phyloP scores from a whole-genome alignment of 2,797 vertebrate genomes.

The Eulemur mongoz region DNA sequence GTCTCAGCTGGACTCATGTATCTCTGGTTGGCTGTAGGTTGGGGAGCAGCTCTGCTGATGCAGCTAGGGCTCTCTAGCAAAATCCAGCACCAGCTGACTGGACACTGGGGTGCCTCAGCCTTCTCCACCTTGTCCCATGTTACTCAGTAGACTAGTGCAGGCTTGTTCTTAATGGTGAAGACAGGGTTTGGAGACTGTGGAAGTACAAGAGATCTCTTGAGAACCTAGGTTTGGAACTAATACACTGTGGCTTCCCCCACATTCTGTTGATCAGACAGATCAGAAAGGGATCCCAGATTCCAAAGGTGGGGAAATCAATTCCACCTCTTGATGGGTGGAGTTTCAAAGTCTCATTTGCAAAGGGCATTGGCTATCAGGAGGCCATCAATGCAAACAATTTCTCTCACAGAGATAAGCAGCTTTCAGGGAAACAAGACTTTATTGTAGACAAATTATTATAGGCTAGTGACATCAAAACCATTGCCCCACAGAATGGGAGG shows the following conservation, averaged over 20 bases:
- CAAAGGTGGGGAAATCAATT: neutral
- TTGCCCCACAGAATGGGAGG: neutral
- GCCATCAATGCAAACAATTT: neutral
- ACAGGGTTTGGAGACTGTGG: neutral
- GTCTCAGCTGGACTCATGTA: neutral
- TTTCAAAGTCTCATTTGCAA: neutral
- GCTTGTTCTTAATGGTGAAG: neutral
- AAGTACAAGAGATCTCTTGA: neutral
- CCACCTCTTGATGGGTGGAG: neutral
- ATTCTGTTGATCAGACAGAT: neutral
- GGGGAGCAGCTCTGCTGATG: neutral
- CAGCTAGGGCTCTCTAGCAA: neutral
- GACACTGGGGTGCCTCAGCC: neutral
- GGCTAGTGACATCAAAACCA: neutral
- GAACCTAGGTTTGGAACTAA: neutral
- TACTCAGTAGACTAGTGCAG: neutral
- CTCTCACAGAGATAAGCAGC: neutral
- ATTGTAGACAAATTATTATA: neutral
- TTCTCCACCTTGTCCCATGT: neutral
- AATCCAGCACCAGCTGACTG: neutral
- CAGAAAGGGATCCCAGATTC: neutral
- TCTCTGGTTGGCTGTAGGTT: neutral
- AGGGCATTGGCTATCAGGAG: neutral
- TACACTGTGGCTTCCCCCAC: neutral
- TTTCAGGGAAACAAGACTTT: neutral